phyloP scores from a whole-genome alignment of 2,888 invertebrate species.

The Tupiocoris notatus region DNA sequence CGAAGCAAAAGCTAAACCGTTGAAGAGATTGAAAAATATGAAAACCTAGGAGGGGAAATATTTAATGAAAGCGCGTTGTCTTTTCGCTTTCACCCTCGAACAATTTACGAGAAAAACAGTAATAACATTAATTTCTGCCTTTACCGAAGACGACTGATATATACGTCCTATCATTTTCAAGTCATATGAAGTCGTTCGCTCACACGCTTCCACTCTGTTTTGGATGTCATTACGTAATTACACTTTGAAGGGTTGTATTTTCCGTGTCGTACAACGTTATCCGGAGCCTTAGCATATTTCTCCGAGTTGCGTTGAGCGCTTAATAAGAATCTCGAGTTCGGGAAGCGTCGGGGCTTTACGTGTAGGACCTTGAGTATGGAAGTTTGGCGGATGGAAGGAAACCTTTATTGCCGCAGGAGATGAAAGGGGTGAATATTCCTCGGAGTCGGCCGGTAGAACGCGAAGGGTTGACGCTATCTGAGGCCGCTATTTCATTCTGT shows the following conservation, averaged over 20 bases:
- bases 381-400: neutral
- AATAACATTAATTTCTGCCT: neutral
- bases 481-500: slow-evolving; percentile 38
- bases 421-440: neutral
- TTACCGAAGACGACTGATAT: no score
- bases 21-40: no score
- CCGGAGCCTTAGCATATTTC: neutral
- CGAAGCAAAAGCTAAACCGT: no score
- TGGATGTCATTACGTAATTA: neutral
- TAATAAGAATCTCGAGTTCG: neutral
- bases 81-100: neutral
- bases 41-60: no score
- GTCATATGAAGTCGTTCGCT: no score
- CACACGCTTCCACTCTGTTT: neutral
- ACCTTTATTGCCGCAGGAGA: neutral
- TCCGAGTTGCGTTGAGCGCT: neutral
- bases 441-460: neutral
- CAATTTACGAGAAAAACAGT: neutral
- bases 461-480: slow-evolving; percentile 33
- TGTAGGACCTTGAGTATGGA: neutral
- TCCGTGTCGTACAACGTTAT: neutral
- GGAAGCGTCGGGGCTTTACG: neutral
- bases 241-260: neutral
- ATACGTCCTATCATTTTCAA: no score
- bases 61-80: no score